Conservation (phyloP, 1,140 invertebrate genomes). For the Drosophila tristis region DNA sequence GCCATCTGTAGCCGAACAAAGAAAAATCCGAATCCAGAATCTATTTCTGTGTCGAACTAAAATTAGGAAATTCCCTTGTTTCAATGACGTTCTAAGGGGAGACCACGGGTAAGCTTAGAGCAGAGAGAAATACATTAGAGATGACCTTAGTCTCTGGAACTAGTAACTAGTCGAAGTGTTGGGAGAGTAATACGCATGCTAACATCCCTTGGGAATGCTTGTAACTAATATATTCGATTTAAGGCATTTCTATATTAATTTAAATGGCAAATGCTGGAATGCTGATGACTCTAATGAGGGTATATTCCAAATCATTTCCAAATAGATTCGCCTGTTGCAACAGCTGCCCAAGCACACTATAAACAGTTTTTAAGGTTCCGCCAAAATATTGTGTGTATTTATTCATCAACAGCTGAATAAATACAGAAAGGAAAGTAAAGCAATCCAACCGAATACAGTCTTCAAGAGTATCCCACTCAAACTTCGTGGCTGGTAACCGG, state of each 20-base stretch:
- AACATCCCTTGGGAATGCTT: no score
- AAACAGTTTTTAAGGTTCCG: not conserved
- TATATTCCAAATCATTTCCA: not conserved
- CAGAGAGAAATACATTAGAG: not conserved
- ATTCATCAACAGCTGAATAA: conserved; percentile 16
- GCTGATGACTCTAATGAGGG: no score
- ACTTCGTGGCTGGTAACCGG: conserved; percentile 17
- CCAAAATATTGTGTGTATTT: not conserved
- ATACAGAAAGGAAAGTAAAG: conserved; percentile 2
- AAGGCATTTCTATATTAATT: no score
- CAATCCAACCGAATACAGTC: conserved; percentile 3
- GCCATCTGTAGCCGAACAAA: no score
- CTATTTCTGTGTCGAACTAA: conserved; percentile 12
- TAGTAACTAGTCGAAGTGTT: no score
- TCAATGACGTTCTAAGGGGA: not conserved
- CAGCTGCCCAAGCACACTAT: conserved; percentile 12
- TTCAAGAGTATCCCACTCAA: conserved; percentile 20
- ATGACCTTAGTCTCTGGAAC: no score
- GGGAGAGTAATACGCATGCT: no score
- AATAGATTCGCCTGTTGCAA: not conserved
- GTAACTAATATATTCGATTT: no score
- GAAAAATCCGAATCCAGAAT: conserved; percentile 30
- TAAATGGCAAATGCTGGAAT: not conserved
- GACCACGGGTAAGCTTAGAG: not conserved
- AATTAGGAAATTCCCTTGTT: conserved; percentile 32